Conservation (phyloP, 2,113 vertebrate species). For the Riparia riparia region DNA sequence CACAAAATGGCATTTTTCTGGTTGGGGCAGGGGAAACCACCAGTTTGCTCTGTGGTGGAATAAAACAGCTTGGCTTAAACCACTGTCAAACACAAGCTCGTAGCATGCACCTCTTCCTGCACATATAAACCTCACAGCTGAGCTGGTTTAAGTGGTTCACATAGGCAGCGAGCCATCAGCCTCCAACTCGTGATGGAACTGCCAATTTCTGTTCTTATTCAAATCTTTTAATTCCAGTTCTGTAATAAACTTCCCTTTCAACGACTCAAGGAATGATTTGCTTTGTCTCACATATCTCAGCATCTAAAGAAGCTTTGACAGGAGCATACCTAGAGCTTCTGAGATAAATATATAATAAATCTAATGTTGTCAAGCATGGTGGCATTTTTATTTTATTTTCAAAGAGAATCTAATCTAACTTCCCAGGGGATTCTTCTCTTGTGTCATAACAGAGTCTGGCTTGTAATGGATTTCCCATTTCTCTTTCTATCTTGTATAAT, state of each 20-base stretch:
- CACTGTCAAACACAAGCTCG: neutral
- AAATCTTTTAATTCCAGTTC: slow-evolving; percentile 26
- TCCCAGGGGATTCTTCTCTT: slow-evolving; percentile 68
- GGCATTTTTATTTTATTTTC: slow-evolving; percentile 75
- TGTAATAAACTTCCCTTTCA: slow-evolving; percentile 28
- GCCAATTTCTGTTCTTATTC: neutral
- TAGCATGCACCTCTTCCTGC: neutral
- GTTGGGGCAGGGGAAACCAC: neutral
- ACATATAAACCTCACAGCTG: neutral
- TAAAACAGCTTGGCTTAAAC: neutral
- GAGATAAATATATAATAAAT: slow-evolving; percentile 46
- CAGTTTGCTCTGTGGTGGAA: neutral
- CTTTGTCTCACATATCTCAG: slow-evolving; percentile 30
- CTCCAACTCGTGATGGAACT: neutral
- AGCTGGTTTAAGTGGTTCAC: neutral
- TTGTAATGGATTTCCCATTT: slow-evolving; percentile 74
- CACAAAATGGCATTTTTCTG: neutral
- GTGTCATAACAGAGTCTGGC: slow-evolving; percentile 76
- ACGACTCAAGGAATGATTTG: neutral
- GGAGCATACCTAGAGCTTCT: neutral
- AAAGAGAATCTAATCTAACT: slow-evolving; percentile 68
- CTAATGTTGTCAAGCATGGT: slow-evolving; percentile 53
- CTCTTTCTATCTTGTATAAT: slow-evolving; percentile 69
- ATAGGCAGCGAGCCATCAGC: neutral
- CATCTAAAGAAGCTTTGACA: slow-evolving; percentile 52